Evolutionary conservation across 2,888 invertebrate species (phyloP), one percentile per base, ranked within the genome.

Genomic region (Amphipyra berbera): DNA sequence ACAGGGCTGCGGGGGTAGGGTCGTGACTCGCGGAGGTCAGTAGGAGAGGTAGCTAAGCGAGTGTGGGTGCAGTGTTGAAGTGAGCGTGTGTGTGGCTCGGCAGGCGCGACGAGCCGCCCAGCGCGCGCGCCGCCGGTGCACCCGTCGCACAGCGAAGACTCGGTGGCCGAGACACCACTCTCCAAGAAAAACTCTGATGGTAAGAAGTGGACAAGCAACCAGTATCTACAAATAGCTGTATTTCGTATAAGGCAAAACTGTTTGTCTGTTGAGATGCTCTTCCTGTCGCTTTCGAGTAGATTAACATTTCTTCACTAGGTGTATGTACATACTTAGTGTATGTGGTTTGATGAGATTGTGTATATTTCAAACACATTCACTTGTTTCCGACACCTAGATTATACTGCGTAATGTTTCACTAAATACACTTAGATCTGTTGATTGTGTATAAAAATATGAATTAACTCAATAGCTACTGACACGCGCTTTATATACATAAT

Each of bases 131-230:
- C 91, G 71, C 88, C 90, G 84, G 85, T 86, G 88, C 96, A 97
- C 95, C 96, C 97, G 78, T 96, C 97, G 91, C 96, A 96, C 94
- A 97, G 97, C 94, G 97, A 97, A 95, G 97, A 97, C 95, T 97
- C 97, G 79, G 97, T 97, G 87, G 96, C 97, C 81, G 97, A 97
- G 92, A 97, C 97, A 85, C 96, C 97, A 87, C 95, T 97, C 92
- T 96, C 96, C 91, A 97, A 97, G 95, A 97, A 96, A 95, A 97
- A 96, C 95, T 97, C 97, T 83, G 97, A 97, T 94, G 97, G 97
- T 97, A 96, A 96, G 97, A 96, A 83, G 85, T 82, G 79, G 77
- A 67, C 46, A 82, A 75, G 79, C 73, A 79, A 76, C 69, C 57
- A 76, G 71, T 75, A 78, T 81, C 78, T 77, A 74, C 75, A 80